Evolutionary conservation across 2,113 vertebrate genomes (phyloP).

Genomic region (Catharus fuscescens): DNA sequence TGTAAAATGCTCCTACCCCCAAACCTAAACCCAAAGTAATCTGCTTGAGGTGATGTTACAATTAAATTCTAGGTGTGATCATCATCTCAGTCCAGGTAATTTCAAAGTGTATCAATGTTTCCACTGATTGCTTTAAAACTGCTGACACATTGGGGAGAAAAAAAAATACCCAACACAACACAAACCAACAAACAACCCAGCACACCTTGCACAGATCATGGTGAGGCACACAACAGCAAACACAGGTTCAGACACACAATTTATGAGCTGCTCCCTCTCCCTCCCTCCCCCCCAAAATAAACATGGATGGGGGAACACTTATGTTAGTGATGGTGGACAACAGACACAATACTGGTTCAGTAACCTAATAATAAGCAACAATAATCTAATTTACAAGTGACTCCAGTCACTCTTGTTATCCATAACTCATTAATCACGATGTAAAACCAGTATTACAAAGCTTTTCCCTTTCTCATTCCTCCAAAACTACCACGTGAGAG

Average conservation of each 20-base stretch:
- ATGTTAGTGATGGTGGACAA: constrained; percentile 70
- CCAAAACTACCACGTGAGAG: constrained; percentile 60
- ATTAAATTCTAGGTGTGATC: neutral
- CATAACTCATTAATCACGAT: constrained; percentile 40
- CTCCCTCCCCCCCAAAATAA: neutral
- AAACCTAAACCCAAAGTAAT: neutral
- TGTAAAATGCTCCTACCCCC: neutral
- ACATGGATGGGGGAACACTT: constrained; percentile 23
- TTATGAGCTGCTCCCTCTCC: neutral
- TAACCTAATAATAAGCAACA: constrained; percentile 49
- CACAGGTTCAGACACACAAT: constrained; percentile 2
- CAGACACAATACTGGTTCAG: constrained; percentile 54
- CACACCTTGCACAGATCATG: neutral
- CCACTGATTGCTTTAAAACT: constrained; percentile 28
- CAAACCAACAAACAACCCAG: neutral
- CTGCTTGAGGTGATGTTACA: neutral
- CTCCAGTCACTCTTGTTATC: constrained; percentile 33
- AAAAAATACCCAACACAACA: neutral
- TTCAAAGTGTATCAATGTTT: neutral
- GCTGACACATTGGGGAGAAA: neutral
- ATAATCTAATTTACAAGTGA: constrained; percentile 43
- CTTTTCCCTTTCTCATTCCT: constrained; percentile 67
- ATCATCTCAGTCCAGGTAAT: neutral
- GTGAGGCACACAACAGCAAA: constrained; percentile 19
- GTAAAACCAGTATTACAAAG: constrained; percentile 56